A percentile compares a stretch with the other conserved stretches of the same genome.
Conservation (phyloP, 2,888 invertebrate genomes). For the Bibio marci region DNA sequence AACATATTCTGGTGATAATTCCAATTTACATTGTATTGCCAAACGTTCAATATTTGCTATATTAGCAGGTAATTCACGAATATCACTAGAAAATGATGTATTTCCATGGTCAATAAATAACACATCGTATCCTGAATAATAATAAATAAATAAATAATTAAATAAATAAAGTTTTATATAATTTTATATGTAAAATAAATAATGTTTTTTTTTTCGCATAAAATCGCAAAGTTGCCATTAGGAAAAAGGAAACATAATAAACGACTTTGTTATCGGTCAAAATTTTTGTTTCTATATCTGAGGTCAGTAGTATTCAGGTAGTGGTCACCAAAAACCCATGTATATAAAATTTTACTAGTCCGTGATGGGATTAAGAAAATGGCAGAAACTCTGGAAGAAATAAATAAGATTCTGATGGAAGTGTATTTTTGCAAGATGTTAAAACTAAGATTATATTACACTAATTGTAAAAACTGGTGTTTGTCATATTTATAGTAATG, state of each 20-base stretch:
- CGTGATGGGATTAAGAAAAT: too few species aligned
- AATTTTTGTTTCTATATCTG: too few species aligned
- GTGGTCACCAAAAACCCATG: too few species aligned
- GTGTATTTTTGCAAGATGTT: too few species aligned
- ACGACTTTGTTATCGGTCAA: too few species aligned
- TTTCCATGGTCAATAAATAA: slow-evolving; percentile 51
- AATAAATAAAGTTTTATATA: not conserved
- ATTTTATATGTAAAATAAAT: not conserved
- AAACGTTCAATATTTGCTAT: slow-evolving; percentile 35
- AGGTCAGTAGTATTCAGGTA: too few species aligned
- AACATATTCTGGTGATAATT: slow-evolving; percentile 29
- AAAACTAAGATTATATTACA: too few species aligned
- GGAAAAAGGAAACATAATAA: not conserved
- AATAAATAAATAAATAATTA: not conserved
- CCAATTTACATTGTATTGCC: slow-evolving; percentile 43
- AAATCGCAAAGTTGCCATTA: not conserved
- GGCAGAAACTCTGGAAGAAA: too few species aligned
- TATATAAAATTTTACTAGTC: too few species aligned
- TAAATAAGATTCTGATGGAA: too few species aligned
- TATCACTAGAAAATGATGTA: slow-evolving; percentile 36
- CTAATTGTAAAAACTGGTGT: too few species aligned
- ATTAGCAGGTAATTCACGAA: slow-evolving; percentile 40
- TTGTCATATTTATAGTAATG: too few species aligned
- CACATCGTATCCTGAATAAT: slow-evolving; percentile 23
- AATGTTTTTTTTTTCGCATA: not conserved